A percentile compares a stretch with the other conserved stretches of the same genome.
Evolutionary conservation across 2,888 invertebrate genomes (phyloP).

Genomic region (Dynastes tityus): DNA sequence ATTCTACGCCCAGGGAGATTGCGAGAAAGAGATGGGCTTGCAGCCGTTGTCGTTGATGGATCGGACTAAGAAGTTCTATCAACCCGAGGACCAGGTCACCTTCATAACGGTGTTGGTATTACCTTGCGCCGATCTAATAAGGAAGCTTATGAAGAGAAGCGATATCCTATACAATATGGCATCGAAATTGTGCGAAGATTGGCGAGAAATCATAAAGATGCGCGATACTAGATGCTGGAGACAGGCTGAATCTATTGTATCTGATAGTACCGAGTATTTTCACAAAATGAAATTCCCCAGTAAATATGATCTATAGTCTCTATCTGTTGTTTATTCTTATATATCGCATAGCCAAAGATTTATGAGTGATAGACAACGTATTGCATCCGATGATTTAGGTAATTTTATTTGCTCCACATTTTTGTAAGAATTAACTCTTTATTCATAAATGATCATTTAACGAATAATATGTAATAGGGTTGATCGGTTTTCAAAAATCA

Average conservation of each 20-base stretch:
- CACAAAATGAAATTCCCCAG: too few relatives aligned
- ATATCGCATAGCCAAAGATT: too few relatives aligned
- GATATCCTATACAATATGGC: conserved; percentile 66
- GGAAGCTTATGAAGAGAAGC: conserved; percentile 73
- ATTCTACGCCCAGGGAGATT: conserved; percentile 74
- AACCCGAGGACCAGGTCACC: conserved; percentile 78
- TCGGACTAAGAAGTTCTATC: conserved; percentile 72
- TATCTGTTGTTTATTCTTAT: too few relatives aligned
- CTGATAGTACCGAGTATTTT: neutral
- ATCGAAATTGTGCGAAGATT: conserved; percentile 73
- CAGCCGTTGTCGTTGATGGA: conserved; percentile 78
- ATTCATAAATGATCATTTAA: too few relatives aligned
- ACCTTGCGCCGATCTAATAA: conserved; percentile 74
- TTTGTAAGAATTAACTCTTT: too few relatives aligned
- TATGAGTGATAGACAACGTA: too few relatives aligned
- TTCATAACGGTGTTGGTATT: conserved; percentile 76
- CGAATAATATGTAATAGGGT: too few relatives aligned
- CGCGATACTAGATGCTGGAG: conserved; percentile 74
- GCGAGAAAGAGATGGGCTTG: conserved; percentile 75
- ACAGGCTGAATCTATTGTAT: conserved; percentile 71
- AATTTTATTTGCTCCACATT: too few relatives aligned
- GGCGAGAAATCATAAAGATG: conserved; percentile 75
- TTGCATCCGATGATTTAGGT: too few relatives aligned
- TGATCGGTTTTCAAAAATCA: too few relatives aligned
- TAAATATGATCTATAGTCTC: too few relatives aligned